Percentiles rank a stretch among this genome's conserved stretches.
Conservation (phyloP, 1,140 invertebrate species). For the Cephus cinctus region DNA sequence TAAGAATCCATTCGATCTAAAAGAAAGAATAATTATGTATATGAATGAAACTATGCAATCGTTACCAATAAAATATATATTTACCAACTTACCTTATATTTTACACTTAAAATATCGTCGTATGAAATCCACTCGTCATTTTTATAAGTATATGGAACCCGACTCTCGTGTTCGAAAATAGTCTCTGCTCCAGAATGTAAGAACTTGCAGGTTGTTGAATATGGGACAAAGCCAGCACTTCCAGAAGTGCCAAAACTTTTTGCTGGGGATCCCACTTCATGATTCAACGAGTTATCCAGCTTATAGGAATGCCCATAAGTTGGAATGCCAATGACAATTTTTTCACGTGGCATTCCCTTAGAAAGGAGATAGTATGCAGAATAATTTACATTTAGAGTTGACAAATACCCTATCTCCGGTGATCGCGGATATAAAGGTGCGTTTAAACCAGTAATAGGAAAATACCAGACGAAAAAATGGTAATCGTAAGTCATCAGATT, state of each 20-base stretch:
- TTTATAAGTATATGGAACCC: conserved; percentile 77
- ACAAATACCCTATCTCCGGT: conserved; percentile 65
- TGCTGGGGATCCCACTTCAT: conserved; percentile 69
- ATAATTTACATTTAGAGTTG: conserved; percentile 80
- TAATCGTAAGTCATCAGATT: conserved; percentile 91
- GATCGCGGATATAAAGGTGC: conserved; percentile 69
- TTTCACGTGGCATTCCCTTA: conserved; percentile 77
- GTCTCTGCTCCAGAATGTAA: conserved; percentile 54
- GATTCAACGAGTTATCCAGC: conserved; percentile 67
- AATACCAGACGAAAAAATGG: conserved; percentile 73
- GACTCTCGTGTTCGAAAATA: conserved; percentile 66
- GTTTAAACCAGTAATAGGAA: conserved; percentile 81
- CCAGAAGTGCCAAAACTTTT: conserved; percentile 67
- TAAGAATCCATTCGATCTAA: conserved; percentile 64
- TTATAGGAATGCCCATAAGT: conserved; percentile 85
- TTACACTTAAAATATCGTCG: conserved; percentile 75
- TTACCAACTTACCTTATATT: conserved; percentile 66
- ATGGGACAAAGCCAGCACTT: conserved; percentile 69
- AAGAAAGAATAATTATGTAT: conserved; percentile 30
- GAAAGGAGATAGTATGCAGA: conserved; percentile 77
- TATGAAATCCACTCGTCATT: conserved; percentile 85
- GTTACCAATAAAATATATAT: conserved; percentile 13
- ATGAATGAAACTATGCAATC: too few species aligned
- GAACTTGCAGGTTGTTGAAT: conserved; percentile 70
- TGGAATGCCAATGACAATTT: conserved; percentile 86